Evolutionary conservation across 2,888 invertebrate species (phyloP), one percentile per base, ranked within the genome.

Genomic region (Drosophila barbarae): DNA sequence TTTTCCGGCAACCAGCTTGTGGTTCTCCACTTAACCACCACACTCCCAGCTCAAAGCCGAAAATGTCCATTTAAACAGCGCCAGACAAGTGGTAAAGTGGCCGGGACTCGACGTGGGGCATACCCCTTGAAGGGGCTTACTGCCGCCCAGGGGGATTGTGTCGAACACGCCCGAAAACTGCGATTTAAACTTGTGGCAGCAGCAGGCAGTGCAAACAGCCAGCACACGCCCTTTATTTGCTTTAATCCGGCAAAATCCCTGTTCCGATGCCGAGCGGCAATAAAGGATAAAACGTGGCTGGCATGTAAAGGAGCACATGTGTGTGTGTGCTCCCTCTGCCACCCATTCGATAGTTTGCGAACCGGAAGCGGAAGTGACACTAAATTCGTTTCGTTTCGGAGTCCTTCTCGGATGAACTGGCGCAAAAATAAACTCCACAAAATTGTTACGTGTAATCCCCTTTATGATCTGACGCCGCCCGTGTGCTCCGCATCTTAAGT

Each of bases 261-360:
- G 77, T 73, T 73, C 81, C 84, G 83, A 84, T 86, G 77, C 86
- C 77, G 80, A 70, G 75, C 76, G 80, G 77, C 78, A 84, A 87
- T 87, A 87, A 87, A 87, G 87, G 84, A 86, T 80, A 74, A 82
- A 77, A 86, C 86, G 86, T 86, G 86, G 84, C 55, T 59, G 73
- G 75, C 79, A 85, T 86, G 77, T 76, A 71, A 77, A 77, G 69
- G 66, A 77, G 69, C 66, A 70, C 74, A 71, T 63, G 61, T 26
- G 15, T 21, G 42, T 42, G 18, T 15, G 21, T 15, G 28, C 41
- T 39, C 60, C 42, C 55, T 21, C 30, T 28, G 47, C n/a, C 38
- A 12, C 35, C 59, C 47, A 41, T 73, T 76, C 78, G 84, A 84
- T 79, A 79, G 78, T 84, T 84, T 79, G 84, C 79, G 69, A 81